Conservation (phyloP, 1,140 invertebrate species). For the Aphelenchoides avenae region DNA sequence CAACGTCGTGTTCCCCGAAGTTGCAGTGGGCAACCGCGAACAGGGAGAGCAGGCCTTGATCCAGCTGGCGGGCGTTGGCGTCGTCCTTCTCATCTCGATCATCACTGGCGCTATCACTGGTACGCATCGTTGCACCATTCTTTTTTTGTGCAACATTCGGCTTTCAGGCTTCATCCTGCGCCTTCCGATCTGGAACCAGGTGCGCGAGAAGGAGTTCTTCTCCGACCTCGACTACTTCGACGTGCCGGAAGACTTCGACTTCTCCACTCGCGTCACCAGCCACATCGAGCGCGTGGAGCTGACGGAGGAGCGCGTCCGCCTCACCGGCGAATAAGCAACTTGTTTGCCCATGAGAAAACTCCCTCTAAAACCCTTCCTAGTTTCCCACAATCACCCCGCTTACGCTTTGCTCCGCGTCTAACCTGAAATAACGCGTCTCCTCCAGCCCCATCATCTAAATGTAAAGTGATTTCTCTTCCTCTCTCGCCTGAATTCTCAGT, state of each 20-base stretch:
- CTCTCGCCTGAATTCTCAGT: too few species aligned
- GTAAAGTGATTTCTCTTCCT: too few species aligned
- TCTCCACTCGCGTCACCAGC: constrained; percentile 49
- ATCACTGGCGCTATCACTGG: constrained; percentile 58
- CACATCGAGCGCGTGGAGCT: constrained; percentile 24
- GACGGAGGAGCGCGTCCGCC: constrained; percentile 2
- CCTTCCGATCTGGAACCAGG: constrained; percentile 50
- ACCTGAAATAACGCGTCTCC: too few species aligned
- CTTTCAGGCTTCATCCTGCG: constrained; percentile 50
- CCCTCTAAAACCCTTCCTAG: not conserved
- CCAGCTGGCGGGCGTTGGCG: constrained; percentile 44
- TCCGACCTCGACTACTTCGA: constrained; percentile 55
- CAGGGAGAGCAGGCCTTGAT: constrained; percentile 37
- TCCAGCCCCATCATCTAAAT: too few species aligned
- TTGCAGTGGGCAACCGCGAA: constrained; percentile 22
- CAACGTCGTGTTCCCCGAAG: constrained; percentile 1
- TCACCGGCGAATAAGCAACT: not conserved
- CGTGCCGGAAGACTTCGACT: constrained; percentile 55
- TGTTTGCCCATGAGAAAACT: not conserved
- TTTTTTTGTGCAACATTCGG: not conserved
- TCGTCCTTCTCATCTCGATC: constrained; percentile 37
- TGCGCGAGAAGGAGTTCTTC: constrained; percentile 48
- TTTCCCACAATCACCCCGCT: too few species aligned
- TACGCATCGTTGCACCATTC: not conserved
- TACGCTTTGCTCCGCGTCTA: too few species aligned